Evolutionary conservation across 2,888 invertebrate species (phyloP).

Genomic region (Pseudococcus viburni): DNA sequence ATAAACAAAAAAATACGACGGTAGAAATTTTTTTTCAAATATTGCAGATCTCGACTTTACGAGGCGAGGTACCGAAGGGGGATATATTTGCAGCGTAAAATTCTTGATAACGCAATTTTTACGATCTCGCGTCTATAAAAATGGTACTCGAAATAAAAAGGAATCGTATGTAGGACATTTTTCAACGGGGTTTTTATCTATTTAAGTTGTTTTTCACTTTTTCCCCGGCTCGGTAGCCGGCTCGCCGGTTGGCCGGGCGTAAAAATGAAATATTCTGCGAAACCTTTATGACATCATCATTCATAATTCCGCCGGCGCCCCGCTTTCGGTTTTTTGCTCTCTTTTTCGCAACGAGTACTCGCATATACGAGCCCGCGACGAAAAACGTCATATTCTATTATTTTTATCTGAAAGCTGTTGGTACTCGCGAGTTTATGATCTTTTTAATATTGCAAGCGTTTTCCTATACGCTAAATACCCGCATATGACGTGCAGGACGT

Average conservation of each 20-base stretch:
- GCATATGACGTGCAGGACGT: too few species aligned
- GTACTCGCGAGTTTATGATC: constrained; percentile 11
- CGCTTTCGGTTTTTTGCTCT: background rate
- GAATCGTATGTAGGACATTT: constrained; percentile 51
- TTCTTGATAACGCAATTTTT: constrained; percentile 41
- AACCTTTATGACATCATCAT: constrained; percentile 50
- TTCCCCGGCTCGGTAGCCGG: background rate
- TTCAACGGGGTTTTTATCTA: constrained; percentile 51
- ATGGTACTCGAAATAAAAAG: constrained; percentile 47
- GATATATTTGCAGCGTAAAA: constrained; percentile 6
- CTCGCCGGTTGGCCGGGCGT: constrained; percentile 10
- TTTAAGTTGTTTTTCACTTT: constrained; percentile 18
- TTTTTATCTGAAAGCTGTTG: constrained; percentile 54
- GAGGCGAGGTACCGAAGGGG: background rate
- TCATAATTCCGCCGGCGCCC: constrained; percentile 17
- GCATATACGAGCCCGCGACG: background rate
- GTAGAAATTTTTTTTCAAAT: background rate
- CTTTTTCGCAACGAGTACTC: background rate
- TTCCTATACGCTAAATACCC: background rate
- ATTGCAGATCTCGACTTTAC: background rate
- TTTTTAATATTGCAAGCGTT: constrained; percentile 31
- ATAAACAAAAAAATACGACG: constrained; percentile 15
- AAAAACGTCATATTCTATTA: constrained; percentile 48
- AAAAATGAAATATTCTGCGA: constrained; percentile 52
- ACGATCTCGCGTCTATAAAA: constrained; percentile 40